phyloP scores from a whole-genome alignment of 1,140 invertebrate genomes.

The Drosophila rhopaloa region DNA sequence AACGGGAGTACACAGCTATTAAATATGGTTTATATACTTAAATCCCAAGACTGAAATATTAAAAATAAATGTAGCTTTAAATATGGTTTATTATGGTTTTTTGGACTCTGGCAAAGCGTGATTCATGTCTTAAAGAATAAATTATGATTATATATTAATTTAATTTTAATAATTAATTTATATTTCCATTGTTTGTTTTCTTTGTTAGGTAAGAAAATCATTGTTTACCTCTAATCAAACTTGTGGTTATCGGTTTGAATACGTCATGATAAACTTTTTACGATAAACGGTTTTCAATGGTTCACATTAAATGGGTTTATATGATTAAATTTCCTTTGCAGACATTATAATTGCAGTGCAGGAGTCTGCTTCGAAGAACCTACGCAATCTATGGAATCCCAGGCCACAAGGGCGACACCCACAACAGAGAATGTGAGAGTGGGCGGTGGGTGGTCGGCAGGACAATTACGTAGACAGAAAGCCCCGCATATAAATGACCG shows the following conservation, averaged over 20 bases:
- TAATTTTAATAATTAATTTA: neutral
- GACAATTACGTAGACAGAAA: constrained; percentile 64
- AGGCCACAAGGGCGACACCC: constrained; percentile 46
- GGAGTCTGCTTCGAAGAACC: constrained; percentile 21
- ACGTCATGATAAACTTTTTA: neutral
- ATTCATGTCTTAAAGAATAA: neutral
- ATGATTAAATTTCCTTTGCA: too few species aligned
- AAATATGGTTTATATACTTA: too few species aligned
- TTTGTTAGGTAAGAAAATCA: too few species aligned
- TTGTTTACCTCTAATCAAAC: too few species aligned
- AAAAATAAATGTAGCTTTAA: too few species aligned
- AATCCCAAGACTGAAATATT: too few species aligned
- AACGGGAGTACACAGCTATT: neutral
- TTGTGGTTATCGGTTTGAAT: neutral
- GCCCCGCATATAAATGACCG: constrained; percentile 59
- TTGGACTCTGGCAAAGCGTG: too few species aligned
- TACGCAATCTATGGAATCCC: constrained; percentile 58
- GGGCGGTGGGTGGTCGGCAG: constrained; percentile 30
- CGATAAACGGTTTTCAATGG: too few species aligned
- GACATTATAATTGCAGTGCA: neutral
- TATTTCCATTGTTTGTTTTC: too few species aligned
- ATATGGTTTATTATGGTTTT: too few species aligned
- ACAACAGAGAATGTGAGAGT: constrained; percentile 28
- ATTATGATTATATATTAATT: neutral
- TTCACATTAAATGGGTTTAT: too few species aligned